A percentile compares a stretch with the other conserved stretches of the same genome.
Conservation (phyloP, 2,113 vertebrate species). For the Cyprinodon tularosa region DNA sequence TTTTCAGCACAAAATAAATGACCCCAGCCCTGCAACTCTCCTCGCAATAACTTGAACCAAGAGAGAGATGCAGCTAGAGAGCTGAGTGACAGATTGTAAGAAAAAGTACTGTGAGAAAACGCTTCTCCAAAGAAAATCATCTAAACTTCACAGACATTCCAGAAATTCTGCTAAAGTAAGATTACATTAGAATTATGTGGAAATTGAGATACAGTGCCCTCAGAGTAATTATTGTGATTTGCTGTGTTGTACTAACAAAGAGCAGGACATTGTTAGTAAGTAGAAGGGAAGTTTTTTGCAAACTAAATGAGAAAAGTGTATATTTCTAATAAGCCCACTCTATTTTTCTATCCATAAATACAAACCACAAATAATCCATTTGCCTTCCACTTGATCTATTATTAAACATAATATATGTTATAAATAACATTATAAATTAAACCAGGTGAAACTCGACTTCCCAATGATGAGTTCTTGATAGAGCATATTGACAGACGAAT, state of each 20-base stretch:
- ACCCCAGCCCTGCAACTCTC: background rate
- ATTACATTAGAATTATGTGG: background rate
- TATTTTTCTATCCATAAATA: background rate
- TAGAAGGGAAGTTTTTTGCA: background rate
- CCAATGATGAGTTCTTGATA: too few relatives aligned
- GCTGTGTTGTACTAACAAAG: too few relatives aligned
- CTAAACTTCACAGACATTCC: background rate
- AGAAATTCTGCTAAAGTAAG: background rate
- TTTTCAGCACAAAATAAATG: background rate
- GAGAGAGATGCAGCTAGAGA: background rate
- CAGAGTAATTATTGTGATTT: too few relatives aligned
- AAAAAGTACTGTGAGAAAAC: background rate
- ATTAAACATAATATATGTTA: too few relatives aligned
- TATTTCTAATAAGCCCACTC: background rate
- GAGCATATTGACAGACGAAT: too few relatives aligned
- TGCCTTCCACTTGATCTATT: background rate
- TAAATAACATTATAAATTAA: too few relatives aligned
- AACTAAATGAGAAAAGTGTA: background rate
- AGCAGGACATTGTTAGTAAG: too few relatives aligned
- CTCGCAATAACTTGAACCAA: background rate
- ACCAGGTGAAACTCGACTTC: too few relatives aligned
- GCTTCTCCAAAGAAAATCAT: background rate
- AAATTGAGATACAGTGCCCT: background rate
- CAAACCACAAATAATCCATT: background rate
- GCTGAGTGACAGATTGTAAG: background rate